These are phyloP conservation scores for Mercenaria mercenaria DNA, from an alignment of 1,140 invertebrate species.

Conservation along the genomic window DNA sequence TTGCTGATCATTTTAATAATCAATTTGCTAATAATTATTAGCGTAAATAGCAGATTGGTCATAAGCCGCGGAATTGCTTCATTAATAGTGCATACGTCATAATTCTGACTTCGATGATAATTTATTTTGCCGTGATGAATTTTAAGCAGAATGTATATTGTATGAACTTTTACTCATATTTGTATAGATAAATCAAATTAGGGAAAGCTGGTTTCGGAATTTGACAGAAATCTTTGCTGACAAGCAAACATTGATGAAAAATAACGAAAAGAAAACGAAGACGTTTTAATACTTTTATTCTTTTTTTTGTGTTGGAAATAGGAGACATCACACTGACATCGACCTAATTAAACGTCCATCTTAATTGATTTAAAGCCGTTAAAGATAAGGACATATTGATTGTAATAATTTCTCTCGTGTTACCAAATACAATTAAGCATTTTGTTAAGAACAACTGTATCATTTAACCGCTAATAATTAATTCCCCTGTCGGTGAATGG, in stretches of 20 bases:
- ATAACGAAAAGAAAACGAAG: too few species aligned
- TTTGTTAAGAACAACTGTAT: slow-evolving; percentile 43
- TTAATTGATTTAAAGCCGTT: slow-evolving; percentile 11
- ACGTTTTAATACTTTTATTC: too few species aligned
- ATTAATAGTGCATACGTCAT: slow-evolving; percentile 12
- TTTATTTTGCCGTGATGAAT: too few species aligned
- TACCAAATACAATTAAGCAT: slow-evolving; percentile 54
- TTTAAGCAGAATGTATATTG: too few species aligned
- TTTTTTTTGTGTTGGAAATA: not conserved
- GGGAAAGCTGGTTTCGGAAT: too few species aligned
- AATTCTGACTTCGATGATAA: not conserved
- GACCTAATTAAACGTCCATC: not conserved
- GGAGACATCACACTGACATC: not conserved
- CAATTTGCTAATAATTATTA: slow-evolving; percentile 58
- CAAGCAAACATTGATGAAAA: too few species aligned
- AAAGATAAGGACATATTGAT: slow-evolving; percentile 24
- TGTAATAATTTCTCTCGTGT: slow-evolving; percentile 30
- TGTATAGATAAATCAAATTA: too few species aligned
- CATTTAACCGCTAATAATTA: slow-evolving; percentile 61
- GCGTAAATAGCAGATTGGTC: not conserved
- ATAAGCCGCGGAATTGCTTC: slow-evolving; percentile 20
- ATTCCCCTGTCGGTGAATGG: slow-evolving; percentile 35
- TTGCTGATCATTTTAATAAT: slow-evolving; percentile 35
- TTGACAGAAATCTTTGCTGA: too few species aligned
- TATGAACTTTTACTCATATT: too few species aligned